Evolutionary conservation across 2,888 invertebrate species (phyloP), one percentile per base, ranked within the genome.

Genomic region (Dasysyrphus albostriatus): DNA sequence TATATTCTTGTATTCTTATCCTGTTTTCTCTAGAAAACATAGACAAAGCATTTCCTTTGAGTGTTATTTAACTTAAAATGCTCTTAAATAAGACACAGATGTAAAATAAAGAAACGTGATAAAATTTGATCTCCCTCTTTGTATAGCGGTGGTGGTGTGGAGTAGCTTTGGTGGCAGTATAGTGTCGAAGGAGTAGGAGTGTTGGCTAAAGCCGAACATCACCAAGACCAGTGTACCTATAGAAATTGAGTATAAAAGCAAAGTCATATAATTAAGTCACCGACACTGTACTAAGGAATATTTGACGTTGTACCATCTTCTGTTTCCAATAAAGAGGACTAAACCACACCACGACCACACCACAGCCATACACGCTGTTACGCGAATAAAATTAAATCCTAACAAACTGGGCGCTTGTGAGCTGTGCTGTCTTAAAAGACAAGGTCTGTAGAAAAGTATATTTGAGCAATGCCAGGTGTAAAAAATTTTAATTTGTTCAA

Each of bases 21-120:
- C 42, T 49, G 37, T 44, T 24, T n/a, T 32, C 12, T 32, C 9
- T 19, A 14, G 7, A 58, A 61, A 69, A 73, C 44, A 61, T 32
- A 72, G 56, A 39, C 69, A 51, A 54, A 82, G 67, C 83, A 83
- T 67, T 72, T 83, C 75, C 83, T 79, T 83, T 87, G 83, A 87
- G 87, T 87, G 87, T 83, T 87, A 87, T 87, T 87, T 87, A 87
- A 87, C 78, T 83, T 83, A 87, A 82, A 83, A 83, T 78, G 78
- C 87, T 87, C 83, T 87, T 87, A 87, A 87, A 87, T 87, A 83
- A 83, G 87, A 83, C 83, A 87, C 87, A 87, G 87, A 87, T 87
- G 87, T 87, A 87, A 83, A 75, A 87, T 87, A 87, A 87, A 87
- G 83, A 87, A 54, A 87, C 83, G 87, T 87, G 87, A 87, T 87